Percentiles rank a stretch among this genome's conserved stretches.
Conservation (phyloP, 1,140 invertebrate species). For the Ectropis grisescens region DNA sequence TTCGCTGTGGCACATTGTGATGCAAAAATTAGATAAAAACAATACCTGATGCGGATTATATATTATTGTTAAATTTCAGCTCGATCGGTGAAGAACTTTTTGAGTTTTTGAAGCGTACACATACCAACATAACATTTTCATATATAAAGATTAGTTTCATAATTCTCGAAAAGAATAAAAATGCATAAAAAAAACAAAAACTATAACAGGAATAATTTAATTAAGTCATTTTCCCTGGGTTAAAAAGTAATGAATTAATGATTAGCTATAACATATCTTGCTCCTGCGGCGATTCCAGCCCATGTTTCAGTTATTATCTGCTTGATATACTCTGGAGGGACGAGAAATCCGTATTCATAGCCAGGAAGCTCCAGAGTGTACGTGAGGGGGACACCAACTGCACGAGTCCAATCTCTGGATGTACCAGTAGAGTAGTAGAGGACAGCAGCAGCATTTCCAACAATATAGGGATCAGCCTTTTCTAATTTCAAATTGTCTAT, state of each 20-base stretch:
- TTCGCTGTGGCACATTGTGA: too few relatives aligned
- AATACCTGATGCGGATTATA: too few relatives aligned
- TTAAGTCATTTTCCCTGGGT: too few relatives aligned
- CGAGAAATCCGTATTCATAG: conserved; percentile 70
- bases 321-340: conserved; percentile 75
- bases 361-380: conserved; percentile 80
- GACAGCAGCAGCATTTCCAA: conserved; percentile 74
- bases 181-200: too few relatives aligned
- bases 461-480: conserved; percentile 60
- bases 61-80: too few relatives aligned
- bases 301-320: conserved; percentile 79
- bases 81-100: too few relatives aligned
- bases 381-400: conserved; percentile 72
- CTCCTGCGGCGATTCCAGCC: conserved; percentile 72
- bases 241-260: neutral
- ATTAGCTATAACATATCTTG: conserved; percentile 23
- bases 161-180: too few relatives aligned
- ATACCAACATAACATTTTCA: too few relatives aligned
- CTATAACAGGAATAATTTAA: too few relatives aligned
- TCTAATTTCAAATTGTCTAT: conserved; percentile 55
- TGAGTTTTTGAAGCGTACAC: too few relatives aligned
- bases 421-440: conserved; percentile 70
- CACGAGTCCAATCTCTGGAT: conserved; percentile 77
- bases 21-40: too few relatives aligned
- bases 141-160: too few relatives aligned